Percentiles rank a stretch among this genome's conserved stretches.
phyloP scores from a whole-genome alignment of 2,888 invertebrate species.

The Leucoma salicis region DNA sequence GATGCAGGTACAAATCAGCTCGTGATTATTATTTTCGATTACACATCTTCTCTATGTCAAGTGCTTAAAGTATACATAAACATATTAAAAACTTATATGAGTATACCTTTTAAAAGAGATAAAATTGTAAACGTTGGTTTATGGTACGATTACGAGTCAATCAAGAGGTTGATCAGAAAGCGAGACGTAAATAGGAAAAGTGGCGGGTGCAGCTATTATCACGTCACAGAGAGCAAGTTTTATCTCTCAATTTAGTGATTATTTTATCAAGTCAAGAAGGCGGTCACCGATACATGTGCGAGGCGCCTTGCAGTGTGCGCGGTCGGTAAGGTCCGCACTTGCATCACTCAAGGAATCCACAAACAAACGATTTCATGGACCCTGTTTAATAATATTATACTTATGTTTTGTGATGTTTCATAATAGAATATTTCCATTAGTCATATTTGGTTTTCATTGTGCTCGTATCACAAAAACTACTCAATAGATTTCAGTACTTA shows the following conservation, averaged over 20 bases:
- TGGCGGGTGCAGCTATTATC: constrained; percentile 60
- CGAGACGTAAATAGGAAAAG: constrained; percentile 61
- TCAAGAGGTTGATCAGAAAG: constrained; percentile 29
- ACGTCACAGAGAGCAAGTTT: constrained; percentile 61
- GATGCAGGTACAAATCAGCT: no score
- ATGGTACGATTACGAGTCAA: constrained; percentile 26
- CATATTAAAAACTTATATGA: no score
- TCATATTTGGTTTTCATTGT: no score
- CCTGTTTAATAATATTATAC: constrained; percentile 69
- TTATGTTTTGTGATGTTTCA: constrained; percentile 40
- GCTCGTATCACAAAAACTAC: no score
- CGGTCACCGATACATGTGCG: constrained; percentile 41
- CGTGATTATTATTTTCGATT: no score
- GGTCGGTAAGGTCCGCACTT: constrained; percentile 66
- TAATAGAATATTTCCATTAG: no score
- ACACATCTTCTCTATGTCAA: no score
- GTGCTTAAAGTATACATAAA: no score
- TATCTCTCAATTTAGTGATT: constrained; percentile 77
- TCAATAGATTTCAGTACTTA: no score
- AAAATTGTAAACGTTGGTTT: constrained; percentile 5
- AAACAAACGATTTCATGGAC: constrained; percentile 69
- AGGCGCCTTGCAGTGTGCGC: constrained; percentile 41
- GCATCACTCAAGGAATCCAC: constrained; percentile 50
- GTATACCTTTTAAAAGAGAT: background rate
- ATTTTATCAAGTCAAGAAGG: constrained; percentile 62